A percentile compares a stretch with the other conserved stretches of the same genome.
Evolutionary conservation across 2,888 invertebrate genomes (phyloP).

Genomic region (Litoditis marina): DNA sequence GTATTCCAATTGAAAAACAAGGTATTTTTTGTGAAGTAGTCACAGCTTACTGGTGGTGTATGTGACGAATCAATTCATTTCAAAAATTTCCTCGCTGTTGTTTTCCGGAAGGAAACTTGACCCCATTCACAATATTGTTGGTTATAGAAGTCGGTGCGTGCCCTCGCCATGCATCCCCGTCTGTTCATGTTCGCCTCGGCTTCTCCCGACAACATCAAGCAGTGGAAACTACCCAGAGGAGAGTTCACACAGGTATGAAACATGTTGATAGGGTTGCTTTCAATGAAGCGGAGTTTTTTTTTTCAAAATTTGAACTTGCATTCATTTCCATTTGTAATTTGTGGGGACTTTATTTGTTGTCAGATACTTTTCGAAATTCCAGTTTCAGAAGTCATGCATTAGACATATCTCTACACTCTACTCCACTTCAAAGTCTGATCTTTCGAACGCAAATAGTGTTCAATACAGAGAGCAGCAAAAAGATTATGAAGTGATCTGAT

Average conservation of each 20-base stretch:
- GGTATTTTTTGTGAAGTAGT: no score
- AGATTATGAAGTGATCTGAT: no score
- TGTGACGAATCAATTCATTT: neutral
- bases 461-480: no score
- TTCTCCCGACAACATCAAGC: slow-evolving; percentile 96
- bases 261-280: slow-evolving; percentile 2
- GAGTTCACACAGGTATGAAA: slow-evolving; percentile 75
- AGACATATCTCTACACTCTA: no score
- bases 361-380: no score
- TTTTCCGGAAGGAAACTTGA: neutral
- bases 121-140: neutral
- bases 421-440: no score
- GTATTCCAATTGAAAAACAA: no score
- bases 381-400: no score
- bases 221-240: slow-evolving; percentile 97
- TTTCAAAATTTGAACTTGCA: neutral
- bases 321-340: no score
- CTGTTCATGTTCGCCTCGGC: slow-evolving; percentile 90
- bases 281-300: neutral
- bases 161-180: slow-evolving; percentile 68
- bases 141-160: slow-evolving; percentile 69
- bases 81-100: neutral
- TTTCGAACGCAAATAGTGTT: no score
- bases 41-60: no score
- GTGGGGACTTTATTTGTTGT: no score